Base-by-base conservation (phyloP, 2,888 invertebrate genomes). In the Volucella inanis region DNA sequence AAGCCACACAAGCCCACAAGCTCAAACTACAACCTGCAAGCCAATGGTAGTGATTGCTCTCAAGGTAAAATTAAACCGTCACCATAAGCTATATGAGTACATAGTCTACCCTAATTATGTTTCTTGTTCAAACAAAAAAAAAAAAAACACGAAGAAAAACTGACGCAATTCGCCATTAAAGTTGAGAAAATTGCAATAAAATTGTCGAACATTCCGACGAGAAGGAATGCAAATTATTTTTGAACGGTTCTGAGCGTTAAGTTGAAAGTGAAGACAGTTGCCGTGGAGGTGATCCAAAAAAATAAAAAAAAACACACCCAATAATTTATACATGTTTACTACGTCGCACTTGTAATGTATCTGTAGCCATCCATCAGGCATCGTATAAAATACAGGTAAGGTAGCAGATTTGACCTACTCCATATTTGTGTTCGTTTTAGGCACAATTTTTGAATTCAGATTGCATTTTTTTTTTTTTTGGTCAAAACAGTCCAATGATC, bases 81-180 rank as follows among this genome's bases (percentile, higher is more conserved):
- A 54, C 54, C 22, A 41, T 43, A 31, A 45, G 11, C 15, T 14
- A 15, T 55, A 43, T n/a, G 8, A n/a, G 45, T 65, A 41, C 31
- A 31, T 31, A 31, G 31, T 31, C 31, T 41, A 54, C 54, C 79
- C 47, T 74, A 74, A 79, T 74, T 74, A 68, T 62, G 41, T 52
- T 22, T 49, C 39, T 39, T 38, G 43, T 75, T 55, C 31, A 31
- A 22, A 22, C 1, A 22, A 4, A 22, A 31, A 31, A 0, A 6
- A 31, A 31, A 31, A 6, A 6, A 6, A 31, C 4, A 31, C 31
- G 6, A 4, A 6, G 68, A 61, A 71, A 76, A 54, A 43, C 82
- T 82, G 82, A 82, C 57, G 82, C 77, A 82, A 82, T 77, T 50
- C 41, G 15, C 43, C 47, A 50, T 55, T 71, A 72, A 82, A 77